Evolutionary conservation across 2,888 invertebrate genomes (phyloP).

Genomic region (Hyppa rectilinea): DNA sequence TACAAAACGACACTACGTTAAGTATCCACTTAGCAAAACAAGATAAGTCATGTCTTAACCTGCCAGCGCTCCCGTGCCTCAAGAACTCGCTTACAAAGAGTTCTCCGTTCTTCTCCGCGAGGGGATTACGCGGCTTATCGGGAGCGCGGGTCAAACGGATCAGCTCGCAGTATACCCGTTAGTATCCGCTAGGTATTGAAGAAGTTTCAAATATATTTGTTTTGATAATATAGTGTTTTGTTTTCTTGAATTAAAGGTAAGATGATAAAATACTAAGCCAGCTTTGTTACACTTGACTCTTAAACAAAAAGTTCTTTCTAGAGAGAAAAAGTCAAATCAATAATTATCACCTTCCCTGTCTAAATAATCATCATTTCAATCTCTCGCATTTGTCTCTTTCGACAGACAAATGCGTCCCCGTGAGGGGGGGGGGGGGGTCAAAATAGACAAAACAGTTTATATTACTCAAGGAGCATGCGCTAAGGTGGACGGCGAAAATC

Average conservation of each 20-base stretch:
- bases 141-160: slow-evolving; percentile 24
- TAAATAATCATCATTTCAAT: not conserved
- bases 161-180: slow-evolving; percentile 7
- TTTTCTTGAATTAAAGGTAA: not conserved
- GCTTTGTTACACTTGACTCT: not conserved
- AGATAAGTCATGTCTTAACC: slow-evolving; percentile 48
- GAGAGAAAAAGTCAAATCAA: not conserved
- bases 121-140: slow-evolving; percentile 52
- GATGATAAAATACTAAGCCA: not conserved
- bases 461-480: not conserved
- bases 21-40: slow-evolving; percentile 31
- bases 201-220: not conserved
- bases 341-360: not conserved
- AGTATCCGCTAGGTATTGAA: slow-evolving; percentile 17
- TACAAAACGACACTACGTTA: not conserved
- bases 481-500: not conserved
- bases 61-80: not conserved
- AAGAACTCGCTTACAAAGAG: slow-evolving; percentile 22
- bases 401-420: not conserved
- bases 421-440: too few relatives aligned
- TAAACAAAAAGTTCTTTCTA: not conserved
- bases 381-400: not conserved
- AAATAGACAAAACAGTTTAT: not conserved
- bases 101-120: slow-evolving; percentile 11
- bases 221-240: not conserved